Percentiles rank a stretch among this genome's conserved stretches.
phyloP scores from a whole-genome alignment of 2,113 vertebrate species.

The Gorsachius goisagi region DNA sequence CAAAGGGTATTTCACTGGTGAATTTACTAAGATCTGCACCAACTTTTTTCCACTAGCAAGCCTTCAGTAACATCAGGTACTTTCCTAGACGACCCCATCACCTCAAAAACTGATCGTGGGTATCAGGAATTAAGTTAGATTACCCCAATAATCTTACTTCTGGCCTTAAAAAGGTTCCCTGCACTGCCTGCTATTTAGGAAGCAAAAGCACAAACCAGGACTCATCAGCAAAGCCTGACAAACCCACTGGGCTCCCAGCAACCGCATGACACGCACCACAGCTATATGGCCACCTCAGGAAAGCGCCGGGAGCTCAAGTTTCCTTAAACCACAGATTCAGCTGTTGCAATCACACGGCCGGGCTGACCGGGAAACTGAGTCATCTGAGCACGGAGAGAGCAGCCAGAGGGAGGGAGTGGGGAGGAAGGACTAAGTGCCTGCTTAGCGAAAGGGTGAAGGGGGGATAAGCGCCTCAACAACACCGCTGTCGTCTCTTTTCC shows the following conservation, averaged over 20 bases:
- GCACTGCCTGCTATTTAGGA: background rate
- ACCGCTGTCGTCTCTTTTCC: too few species aligned
- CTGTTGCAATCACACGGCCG: background rate
- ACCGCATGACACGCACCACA: background rate
- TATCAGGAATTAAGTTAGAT: background rate
- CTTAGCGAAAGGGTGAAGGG: too few species aligned
- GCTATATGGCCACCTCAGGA: fast-evolving
- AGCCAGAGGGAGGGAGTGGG: background rate
- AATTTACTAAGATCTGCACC: background rate
- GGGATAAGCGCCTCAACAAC: background rate
- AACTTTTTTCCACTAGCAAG: background rate
- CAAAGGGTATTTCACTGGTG: fast-evolving
- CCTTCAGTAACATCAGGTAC: background rate
- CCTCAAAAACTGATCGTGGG: background rate
- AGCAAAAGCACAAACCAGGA: background rate
- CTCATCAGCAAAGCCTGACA: background rate
- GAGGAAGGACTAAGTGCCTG: background rate
- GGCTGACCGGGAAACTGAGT: background rate
- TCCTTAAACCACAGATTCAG: background rate
- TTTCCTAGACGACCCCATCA: fast-evolving
- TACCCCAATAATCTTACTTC: background rate
- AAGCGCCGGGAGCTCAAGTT: background rate
- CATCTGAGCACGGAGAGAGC: background rate
- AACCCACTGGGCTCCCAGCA: background rate
- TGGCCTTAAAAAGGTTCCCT: background rate